Percentiles rank a stretch among this genome's conserved stretches.
Evolutionary conservation across 1,140 invertebrate genomes (phyloP).

Genomic region (Drosophila repletoides): DNA sequence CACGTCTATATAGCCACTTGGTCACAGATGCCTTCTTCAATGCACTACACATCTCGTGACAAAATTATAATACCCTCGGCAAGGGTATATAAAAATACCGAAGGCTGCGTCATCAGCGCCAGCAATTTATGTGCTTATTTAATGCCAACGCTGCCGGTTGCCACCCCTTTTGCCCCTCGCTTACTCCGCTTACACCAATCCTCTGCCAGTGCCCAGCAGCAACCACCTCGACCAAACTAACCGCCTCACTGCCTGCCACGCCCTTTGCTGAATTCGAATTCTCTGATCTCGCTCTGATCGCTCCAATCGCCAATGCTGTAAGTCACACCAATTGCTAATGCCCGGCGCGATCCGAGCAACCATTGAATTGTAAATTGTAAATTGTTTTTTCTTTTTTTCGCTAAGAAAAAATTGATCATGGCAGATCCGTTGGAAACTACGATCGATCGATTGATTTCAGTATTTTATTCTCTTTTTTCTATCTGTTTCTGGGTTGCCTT

Average conservation of each 20-base stretch:
- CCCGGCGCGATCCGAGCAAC: slow-evolving; percentile 19
- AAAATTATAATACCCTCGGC: too few relatives aligned
- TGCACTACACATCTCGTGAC: too few relatives aligned
- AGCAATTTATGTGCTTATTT: slow-evolving; percentile 52
- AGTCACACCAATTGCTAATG: slow-evolving; percentile 43
- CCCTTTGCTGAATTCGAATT: slow-evolving; percentile 6
- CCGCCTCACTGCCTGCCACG: slow-evolving; percentile 14
- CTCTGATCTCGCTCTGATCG: slow-evolving; percentile 6
- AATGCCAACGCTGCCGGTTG: slow-evolving; percentile 29
- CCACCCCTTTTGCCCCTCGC: not conserved
- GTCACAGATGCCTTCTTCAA: too few relatives aligned
- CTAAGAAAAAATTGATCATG: slow-evolving; percentile 8
- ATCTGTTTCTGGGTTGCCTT: slow-evolving; percentile 46
- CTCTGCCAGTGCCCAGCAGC: not conserved
- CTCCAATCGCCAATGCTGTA: slow-evolving; percentile 39
- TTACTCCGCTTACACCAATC: not conserved
- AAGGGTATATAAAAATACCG: slow-evolving; percentile 5
- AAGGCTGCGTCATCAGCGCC: slow-evolving; percentile 39
- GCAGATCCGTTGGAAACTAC: slow-evolving; percentile 3
- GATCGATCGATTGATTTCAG: slow-evolving; percentile 52
- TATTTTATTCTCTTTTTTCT: slow-evolving; percentile 13
- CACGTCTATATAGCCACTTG: too few relatives aligned
- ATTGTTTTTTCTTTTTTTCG: slow-evolving; percentile 19
- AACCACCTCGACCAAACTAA: not conserved
- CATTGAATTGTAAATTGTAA: slow-evolving; percentile 54